phyloP scores from a whole-genome alignment of 2,113 vertebrate genomes.

The Chlamydotis undulata region DNA sequence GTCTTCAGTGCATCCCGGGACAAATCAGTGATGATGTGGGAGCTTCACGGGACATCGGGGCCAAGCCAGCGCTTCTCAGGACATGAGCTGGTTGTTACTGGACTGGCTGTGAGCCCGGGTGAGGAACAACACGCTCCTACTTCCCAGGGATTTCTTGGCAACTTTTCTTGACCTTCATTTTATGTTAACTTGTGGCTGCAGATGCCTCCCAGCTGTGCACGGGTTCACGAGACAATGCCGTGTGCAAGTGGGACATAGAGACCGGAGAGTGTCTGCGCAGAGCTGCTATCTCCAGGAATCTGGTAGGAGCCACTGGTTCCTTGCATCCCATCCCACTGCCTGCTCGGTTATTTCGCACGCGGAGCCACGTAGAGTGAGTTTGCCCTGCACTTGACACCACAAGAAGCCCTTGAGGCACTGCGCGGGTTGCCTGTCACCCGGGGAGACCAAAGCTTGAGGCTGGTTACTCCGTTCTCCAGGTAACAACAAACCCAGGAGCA shows the following conservation, averaged over 20 bases:
- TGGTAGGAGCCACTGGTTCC: slow-evolving; percentile 74
- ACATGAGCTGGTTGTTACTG: slow-evolving; percentile 91
- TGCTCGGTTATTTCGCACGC: rapidly evolving
- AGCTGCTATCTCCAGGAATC: slow-evolving; percentile 87
- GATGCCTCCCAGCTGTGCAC: slow-evolving; percentile 87
- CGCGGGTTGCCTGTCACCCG: not conserved
- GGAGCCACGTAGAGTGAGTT: not conserved
- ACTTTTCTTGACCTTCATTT: not conserved
- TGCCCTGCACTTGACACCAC: not conserved
- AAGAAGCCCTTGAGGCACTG: not conserved
- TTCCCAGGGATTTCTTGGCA: not conserved
- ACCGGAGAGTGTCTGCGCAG: slow-evolving; percentile 84
- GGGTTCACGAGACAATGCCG: slow-evolving; percentile 91
- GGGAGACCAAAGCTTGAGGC: not conserved
- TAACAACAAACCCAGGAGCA: not conserved
- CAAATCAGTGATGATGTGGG: slow-evolving; percentile 90
- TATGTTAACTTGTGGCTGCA: slow-evolving; percentile 34
- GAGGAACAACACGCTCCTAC: not conserved
- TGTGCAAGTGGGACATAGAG: slow-evolving; percentile 92
- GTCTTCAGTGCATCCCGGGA: slow-evolving; percentile 95
- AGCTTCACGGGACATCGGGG: slow-evolving; percentile 74
- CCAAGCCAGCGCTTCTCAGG: slow-evolving; percentile 85
- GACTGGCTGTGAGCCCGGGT: slow-evolving; percentile 91
- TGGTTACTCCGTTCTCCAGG: not conserved
- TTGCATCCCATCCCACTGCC: not conserved